These are phyloP conservation scores for Trichogramma evanescens DNA, from an alignment of 2,888 invertebrate species.

Conservation along the genomic window DNA sequence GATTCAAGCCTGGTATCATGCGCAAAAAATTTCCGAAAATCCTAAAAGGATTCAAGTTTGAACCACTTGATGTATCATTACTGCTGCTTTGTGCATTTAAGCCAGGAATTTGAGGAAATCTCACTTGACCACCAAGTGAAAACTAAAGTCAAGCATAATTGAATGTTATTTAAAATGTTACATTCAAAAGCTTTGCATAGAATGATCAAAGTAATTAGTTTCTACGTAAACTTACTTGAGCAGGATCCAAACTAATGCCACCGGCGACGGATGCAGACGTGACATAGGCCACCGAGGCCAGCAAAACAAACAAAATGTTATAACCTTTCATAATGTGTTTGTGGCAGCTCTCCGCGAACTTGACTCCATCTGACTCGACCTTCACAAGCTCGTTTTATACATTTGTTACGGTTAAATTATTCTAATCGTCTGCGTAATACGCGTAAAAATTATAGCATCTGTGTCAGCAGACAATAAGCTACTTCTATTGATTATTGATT, in stretches of 20 bases:
- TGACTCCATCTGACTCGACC: conserved; percentile 17
- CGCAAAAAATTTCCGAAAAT: background rate
- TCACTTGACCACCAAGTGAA: conserved; percentile 1
- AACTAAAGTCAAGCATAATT: background rate
- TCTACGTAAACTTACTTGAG: conserved; percentile 2
- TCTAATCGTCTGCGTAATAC: background rate
- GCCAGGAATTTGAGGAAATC: conserved; percentile 12
- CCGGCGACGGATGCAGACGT: conserved; percentile 28
- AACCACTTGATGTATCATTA: background rate
- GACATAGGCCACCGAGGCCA: conserved; percentile 27
- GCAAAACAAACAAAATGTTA: conserved; percentile 2
- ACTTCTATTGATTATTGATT: too few relatives aligned
- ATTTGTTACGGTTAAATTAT: background rate
- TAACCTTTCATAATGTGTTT: conserved; percentile 3
- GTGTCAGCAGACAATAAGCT: conserved; percentile 16
- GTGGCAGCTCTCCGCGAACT: conserved; percentile 4
- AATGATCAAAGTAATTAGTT: background rate
- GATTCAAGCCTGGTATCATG: background rate
- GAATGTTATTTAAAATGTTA: background rate
- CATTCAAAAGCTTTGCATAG: background rate
- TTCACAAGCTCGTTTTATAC: conserved; percentile 15
- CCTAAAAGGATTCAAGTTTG: background rate
- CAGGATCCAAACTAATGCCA: conserved; percentile 12
- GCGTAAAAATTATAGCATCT: conserved; percentile 20
- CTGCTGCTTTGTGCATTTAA: conserved; percentile 4